phyloP scores from a whole-genome alignment of 2,888 invertebrate species.

The Tetheella fluctuosa region DNA sequence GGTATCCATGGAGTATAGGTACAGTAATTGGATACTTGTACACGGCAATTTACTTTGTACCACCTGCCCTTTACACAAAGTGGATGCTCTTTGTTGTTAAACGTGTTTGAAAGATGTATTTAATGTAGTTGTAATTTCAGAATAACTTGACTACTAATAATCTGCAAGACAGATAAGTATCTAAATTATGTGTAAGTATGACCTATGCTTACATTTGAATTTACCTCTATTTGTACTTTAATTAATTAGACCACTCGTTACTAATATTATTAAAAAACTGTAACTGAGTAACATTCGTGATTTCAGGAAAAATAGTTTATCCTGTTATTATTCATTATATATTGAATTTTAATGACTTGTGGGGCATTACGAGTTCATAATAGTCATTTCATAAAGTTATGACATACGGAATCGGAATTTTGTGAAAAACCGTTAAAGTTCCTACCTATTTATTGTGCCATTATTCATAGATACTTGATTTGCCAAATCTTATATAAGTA shows the following conservation, averaged over 20 bases:
- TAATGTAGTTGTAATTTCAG: not conserved
- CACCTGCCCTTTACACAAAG: conserved; percentile 1
- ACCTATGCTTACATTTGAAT: too few species aligned
- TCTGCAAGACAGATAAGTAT: too few species aligned
- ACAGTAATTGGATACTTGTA: conserved; percentile 24
- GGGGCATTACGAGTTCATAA: not conserved
- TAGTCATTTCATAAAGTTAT: not conserved
- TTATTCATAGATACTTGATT: not conserved
- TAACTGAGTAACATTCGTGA: not conserved
- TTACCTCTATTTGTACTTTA: not conserved
- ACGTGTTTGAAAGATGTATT: not conserved
- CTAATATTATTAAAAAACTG: not conserved
- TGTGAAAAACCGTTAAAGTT: not conserved
- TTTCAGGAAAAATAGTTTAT: not conserved
- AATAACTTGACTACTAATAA: too few species aligned
- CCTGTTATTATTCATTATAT: not conserved
- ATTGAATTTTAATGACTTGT: not conserved
- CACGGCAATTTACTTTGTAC: conserved; percentile 4
- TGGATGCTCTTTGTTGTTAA: not conserved
- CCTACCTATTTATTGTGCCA: not conserved
- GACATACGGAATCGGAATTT: not conserved
- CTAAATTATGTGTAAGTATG: too few species aligned
- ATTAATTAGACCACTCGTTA: not conserved
- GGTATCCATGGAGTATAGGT: not conserved
- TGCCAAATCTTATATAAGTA: not conserved